Base-by-base conservation (phyloP, 2,113 vertebrate species). In the Xiphophorus couchianus region DNA sequence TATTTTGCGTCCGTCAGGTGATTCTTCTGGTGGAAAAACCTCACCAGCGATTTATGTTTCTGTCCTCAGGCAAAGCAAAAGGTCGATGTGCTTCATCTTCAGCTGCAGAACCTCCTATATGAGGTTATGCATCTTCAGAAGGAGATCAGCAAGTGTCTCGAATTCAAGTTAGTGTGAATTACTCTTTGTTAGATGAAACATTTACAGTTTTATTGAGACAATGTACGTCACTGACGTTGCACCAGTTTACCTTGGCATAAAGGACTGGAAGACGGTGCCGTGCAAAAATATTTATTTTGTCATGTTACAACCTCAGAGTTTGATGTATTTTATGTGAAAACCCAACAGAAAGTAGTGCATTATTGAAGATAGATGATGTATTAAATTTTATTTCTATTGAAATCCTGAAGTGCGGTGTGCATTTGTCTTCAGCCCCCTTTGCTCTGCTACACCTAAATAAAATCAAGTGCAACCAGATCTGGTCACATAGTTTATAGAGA, bases 111-210 rank as follows among this genome's bases (percentile, higher is more conserved):
- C 84, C 92, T 99, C 67, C 90, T 98, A 14, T 99, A 99, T 25
- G 98, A 99, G 92, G 97, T 99, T 82, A 96, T 99, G 97, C 98
- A 99, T 88, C 94, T 99, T 73, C 98, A 99, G 93, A 99, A 99
- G 51, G 98, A 99, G 93, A 99, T 99, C 89, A 97, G 97, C 84
- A 99, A 99, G 42, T 99, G 98, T 89, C 91, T 99, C 69, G 98
- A 99, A 80, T 99, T 99, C 89, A 99, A 98, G 98, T 99, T 84
- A 97, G 97, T 93, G 31, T 4, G 61, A 67, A 65, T 19, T 17
- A 37, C 66, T 28, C 8, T 30, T 73, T 54, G 12, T 44, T 60
- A 19, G 1, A 28, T 37, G 1, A n/a, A 25, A n/a, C 17, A 33
- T 22, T 65, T 22, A 12, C 7, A 65, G 7, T 66, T 62, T 12